A percentile compares a stretch with the other conserved stretches of the same genome.
Conservation (phyloP, 2,888 invertebrate species). For the Hemistola chrysoprasaria region DNA sequence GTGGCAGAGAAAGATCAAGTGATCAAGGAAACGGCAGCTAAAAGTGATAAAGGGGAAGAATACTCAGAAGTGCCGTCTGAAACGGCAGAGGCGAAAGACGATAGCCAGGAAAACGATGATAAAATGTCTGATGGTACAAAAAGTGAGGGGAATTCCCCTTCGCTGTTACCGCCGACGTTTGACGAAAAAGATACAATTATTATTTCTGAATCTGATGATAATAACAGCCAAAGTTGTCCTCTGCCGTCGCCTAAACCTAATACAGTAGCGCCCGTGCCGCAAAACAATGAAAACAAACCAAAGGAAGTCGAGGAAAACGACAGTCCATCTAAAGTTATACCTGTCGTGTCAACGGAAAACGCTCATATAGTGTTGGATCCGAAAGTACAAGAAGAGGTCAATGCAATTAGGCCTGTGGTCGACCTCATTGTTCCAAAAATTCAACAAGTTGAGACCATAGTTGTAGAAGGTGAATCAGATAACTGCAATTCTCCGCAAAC, state of each 20-base stretch:
- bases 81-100: slow-evolving; percentile 32
- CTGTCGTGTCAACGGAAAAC: slow-evolving; percentile 69
- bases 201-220: slow-evolving; percentile 76
- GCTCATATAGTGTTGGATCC: slow-evolving; percentile 70
- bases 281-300: slow-evolving; percentile 55
- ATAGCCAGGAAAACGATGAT: slow-evolving; percentile 43
- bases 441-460: slow-evolving; percentile 67
- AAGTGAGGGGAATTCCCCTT: slow-evolving; percentile 56
- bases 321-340: slow-evolving; percentile 69
- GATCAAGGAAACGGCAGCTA: slow-evolving; percentile 56
- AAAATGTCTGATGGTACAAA: slow-evolving; percentile 49
- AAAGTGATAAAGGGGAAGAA: slow-evolving; percentile 43
- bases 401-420: slow-evolving; percentile 45
- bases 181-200: slow-evolving; percentile 75
- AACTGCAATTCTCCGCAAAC: slow-evolving; percentile 50
- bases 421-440: slow-evolving; percentile 62
- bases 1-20: slow-evolving; percentile 65
- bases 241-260: slow-evolving; percentile 70
- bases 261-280: slow-evolving; percentile 47
- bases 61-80: slow-evolving; percentile 34
- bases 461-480: slow-evolving; percentile 69
- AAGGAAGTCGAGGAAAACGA: slow-evolving; percentile 64
- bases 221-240: slow-evolving; percentile 75
- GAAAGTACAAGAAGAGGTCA: slow-evolving; percentile 59
- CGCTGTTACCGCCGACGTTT: slow-evolving; percentile 39